Evolutionary conservation across 2,797 vertebrate genomes (phyloP).

Genomic region (Buceros bicornis): DNA sequence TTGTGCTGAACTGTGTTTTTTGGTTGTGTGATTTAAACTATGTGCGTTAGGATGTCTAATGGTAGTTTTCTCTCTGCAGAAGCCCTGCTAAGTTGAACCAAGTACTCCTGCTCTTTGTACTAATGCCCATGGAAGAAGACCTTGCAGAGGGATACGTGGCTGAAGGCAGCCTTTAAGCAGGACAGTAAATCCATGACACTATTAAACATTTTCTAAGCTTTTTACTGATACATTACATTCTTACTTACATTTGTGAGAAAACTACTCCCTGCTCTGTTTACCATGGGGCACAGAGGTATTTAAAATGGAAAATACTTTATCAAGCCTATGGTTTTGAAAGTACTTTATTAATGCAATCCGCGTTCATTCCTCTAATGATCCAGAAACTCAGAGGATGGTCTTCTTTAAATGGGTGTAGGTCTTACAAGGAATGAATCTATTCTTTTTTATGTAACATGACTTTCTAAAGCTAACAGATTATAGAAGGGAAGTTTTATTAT

Average conservation of each 20-base stretch:
- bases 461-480: not conserved
- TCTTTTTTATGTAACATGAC: not conserved
- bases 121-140: not conserved
- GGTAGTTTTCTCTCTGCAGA: slow-evolving; percentile 21
- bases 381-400: not conserved
- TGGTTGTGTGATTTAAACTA: slow-evolving; percentile 51
- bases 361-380: not conserved
- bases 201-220: not conserved
- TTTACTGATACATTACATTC: not conserved
- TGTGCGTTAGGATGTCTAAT: not conserved
- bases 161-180: not conserved
- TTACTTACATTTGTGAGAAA: not conserved
- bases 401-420: not conserved
- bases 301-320: not conserved
- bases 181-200: not conserved
- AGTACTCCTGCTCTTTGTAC: not conserved
- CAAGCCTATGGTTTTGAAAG: not conserved
- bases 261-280: not conserved
- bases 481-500: not conserved
- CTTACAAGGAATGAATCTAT: not conserved
- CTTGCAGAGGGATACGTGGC: slow-evolving; percentile 21
- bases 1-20: slow-evolving; percentile 56
- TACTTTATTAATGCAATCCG: not conserved
- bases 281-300: not conserved
- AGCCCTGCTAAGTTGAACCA: not conserved